These are phyloP conservation scores for Threskiornis aethiopicus DNA, from an alignment of 2,797 vertebrate genomes.

Conservation along the genomic window DNA sequence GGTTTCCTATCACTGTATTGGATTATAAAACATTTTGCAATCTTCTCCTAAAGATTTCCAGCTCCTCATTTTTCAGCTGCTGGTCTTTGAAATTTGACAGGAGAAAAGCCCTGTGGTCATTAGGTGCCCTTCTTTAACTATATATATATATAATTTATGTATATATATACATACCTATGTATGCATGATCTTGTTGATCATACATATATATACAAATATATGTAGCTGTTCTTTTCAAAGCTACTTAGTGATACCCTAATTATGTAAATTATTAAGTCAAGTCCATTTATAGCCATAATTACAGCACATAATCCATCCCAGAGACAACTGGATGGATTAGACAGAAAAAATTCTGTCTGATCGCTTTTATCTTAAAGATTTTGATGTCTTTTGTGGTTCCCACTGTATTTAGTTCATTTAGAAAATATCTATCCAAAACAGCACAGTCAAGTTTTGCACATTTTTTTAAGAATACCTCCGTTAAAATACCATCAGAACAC, in stretches of 20 bases:
- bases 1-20: background rate
- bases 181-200: background rate
- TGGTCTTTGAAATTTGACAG: background rate
- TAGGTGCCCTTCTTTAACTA: background rate
- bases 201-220: background rate
- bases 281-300: background rate
- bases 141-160: background rate
- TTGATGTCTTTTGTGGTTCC: background rate
- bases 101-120: background rate
- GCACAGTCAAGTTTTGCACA: background rate
- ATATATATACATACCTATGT: background rate
- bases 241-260: background rate
- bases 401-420: background rate
- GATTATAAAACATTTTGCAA: background rate
- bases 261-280: background rate
- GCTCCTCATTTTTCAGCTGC: background rate
- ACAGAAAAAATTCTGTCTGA: background rate
- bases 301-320: background rate
- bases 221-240: background rate
- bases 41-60: background rate
- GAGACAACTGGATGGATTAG: background rate
- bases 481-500: conserved; percentile 31
- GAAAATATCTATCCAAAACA: background rate
- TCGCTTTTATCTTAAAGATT: background rate
- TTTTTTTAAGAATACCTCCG: background rate